Evolutionary conservation across 2,888 invertebrate species (phyloP).

Genomic region (Steinernema hermaphroditum): DNA sequence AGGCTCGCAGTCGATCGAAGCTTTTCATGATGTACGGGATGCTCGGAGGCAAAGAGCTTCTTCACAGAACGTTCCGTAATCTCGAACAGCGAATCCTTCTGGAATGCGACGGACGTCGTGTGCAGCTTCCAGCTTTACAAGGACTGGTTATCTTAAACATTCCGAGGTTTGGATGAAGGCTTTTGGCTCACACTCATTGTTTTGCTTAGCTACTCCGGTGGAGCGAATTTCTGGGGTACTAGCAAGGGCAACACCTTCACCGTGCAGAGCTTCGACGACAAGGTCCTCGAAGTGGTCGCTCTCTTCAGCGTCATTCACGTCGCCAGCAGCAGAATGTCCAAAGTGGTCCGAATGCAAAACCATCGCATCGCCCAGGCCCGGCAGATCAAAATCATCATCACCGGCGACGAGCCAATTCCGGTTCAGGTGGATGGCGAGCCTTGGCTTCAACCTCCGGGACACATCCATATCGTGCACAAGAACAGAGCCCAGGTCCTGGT

Average conservation of each 20-base stretch:
- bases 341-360: conserved; percentile 87
- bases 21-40: conserved; percentile 89
- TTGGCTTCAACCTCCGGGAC: conserved; percentile 94
- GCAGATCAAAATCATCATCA: conserved; percentile 90
- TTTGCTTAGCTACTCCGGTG: conserved; percentile 95
- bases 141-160: conserved; percentile 94
- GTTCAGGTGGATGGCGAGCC: conserved; percentile 97
- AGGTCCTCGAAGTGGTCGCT: conserved; percentile 92
- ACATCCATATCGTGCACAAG: conserved; percentile 91
- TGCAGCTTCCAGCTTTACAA: conserved; percentile 90
- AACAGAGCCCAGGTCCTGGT: conserved; percentile 95
- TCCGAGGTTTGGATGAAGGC: no score
- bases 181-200: no score
- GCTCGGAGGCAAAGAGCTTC: conserved; percentile 70
- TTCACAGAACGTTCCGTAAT: conserved; percentile 89
- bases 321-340: conserved; percentile 80
- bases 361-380: conserved; percentile 77
- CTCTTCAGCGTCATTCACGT: conserved; percentile 96
- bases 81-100: conserved; percentile 90
- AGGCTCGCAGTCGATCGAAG: conserved; percentile 78
- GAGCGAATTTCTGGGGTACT: conserved; percentile 93
- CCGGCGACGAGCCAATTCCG: conserved; percentile 84
- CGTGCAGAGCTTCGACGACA: conserved; percentile 91
- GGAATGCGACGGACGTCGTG: conserved; percentile 92
- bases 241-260: conserved; percentile 73